Evolutionary conservation across 1,140 invertebrate genomes (phyloP).

Genomic region (Hyles vespertilio): DNA sequence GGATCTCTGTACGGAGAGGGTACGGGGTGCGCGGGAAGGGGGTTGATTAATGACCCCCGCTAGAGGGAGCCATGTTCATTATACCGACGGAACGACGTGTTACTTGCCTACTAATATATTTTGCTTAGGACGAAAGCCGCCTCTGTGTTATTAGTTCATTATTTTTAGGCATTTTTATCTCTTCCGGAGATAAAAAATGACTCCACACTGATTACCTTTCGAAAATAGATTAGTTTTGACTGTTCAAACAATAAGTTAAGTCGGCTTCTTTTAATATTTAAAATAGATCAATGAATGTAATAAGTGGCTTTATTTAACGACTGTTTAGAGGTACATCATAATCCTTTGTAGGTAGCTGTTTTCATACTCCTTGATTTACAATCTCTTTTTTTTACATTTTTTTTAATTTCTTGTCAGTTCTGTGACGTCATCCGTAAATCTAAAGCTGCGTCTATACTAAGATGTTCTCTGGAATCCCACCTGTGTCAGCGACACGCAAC

Average conservation of each 20-base stretch:
- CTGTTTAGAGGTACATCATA: constrained; percentile 21
- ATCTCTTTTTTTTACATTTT: background rate
- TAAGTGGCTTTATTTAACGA: constrained; percentile 45
- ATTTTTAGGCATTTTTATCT: constrained; percentile 69
- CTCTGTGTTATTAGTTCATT: constrained; percentile 64
- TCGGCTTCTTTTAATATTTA: constrained; percentile 32
- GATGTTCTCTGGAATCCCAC: constrained; percentile 14
- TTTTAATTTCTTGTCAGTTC: background rate
- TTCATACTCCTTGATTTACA: constrained; percentile 1
- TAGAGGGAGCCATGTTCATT: constrained; percentile 73
- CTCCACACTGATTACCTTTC: constrained; percentile 46
- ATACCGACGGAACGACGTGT: constrained; percentile 69
- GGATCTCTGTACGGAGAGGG: constrained; percentile 33
- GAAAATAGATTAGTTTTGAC: constrained; percentile 36
- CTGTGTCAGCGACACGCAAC: constrained; percentile 21
- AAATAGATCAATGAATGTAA: constrained; percentile 37
- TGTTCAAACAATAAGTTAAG: constrained; percentile 37
- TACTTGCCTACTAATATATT: constrained; percentile 72
- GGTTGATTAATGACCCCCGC: constrained; percentile 62
- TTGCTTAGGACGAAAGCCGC: constrained; percentile 43
- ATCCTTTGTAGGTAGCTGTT: background rate
- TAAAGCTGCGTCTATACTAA: constrained; percentile 18
- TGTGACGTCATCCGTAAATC: background rate
- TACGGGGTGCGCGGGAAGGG: constrained; percentile 38
- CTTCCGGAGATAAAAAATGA: constrained; percentile 64